These are phyloP conservation scores for Beris chalybata DNA, from an alignment of 2,888 invertebrate species.

Conservation along the genomic window DNA sequence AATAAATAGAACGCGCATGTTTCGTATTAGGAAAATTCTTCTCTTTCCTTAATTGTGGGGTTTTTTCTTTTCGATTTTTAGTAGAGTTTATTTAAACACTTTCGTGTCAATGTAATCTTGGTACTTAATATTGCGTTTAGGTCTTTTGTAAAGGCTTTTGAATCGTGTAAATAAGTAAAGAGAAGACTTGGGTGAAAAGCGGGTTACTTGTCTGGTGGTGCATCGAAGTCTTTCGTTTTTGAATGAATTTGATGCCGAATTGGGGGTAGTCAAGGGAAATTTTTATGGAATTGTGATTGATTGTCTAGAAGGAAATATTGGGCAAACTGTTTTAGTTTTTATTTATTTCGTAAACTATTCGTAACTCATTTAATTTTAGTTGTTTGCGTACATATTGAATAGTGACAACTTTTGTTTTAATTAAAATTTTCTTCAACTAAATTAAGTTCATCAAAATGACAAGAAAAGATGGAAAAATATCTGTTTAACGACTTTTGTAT, in stretches of 20 bases:
- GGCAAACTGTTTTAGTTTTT: no score
- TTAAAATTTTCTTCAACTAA: no score
- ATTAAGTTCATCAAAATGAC: no score
- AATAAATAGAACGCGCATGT: constrained; percentile 1
- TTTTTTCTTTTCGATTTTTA: constrained; percentile 20
- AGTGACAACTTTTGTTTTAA: no score
- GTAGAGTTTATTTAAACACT: constrained; percentile 22
- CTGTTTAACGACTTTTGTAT: no score
- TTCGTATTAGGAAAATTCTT: not conserved
- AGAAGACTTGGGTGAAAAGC: not conserved
- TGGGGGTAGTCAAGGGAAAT: not conserved
- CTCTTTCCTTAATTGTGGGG: not conserved
- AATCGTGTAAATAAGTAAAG: not conserved
- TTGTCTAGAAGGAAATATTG: no score
- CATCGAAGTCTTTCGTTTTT: constrained; percentile 30
- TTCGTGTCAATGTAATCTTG: constrained; percentile 16
- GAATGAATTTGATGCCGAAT: not conserved
- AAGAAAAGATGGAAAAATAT: no score
- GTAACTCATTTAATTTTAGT: no score
- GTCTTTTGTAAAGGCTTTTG: constrained; percentile 20
- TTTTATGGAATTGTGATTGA: no score
- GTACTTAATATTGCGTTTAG: constrained; percentile 26
- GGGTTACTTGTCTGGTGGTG: constrained; percentile 19
- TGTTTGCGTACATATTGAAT: no score
- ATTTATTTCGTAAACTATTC: no score